These are phyloP conservation scores for Coremacera marginata DNA, from an alignment of 2,888 invertebrate species.

Conservation along the genomic window DNA sequence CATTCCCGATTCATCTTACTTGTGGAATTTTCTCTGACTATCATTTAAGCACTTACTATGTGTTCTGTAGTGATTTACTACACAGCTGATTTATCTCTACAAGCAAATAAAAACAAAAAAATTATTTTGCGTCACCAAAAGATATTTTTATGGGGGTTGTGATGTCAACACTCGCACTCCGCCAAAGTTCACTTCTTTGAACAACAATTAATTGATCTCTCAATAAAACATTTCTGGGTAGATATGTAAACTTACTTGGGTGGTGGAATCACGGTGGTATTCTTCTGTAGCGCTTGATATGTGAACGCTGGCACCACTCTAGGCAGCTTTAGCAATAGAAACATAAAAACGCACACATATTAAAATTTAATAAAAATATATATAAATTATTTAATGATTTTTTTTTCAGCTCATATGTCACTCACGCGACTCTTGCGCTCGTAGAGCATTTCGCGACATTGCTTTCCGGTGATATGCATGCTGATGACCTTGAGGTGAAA, in stretches of 20 bases:
- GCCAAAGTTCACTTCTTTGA: no score
- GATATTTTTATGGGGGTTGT: no score
- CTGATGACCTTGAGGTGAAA: neutral
- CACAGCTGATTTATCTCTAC: neutral
- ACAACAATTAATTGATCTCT: neutral
- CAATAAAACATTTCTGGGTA: neutral
- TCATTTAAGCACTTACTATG: no score
- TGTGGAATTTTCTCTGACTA: no score
- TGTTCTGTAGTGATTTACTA: no score
- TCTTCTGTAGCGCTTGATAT: slow-evolving; percentile 64
- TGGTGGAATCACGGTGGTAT: slow-evolving; percentile 64
- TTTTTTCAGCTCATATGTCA: neutral
- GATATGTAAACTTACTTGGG: slow-evolving; percentile 55
- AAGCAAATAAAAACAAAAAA: no score
- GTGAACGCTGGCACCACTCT: slow-evolving; percentile 66
- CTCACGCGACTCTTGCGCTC: slow-evolving; percentile 52
- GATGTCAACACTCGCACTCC: no score
- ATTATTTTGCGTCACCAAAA: no score
- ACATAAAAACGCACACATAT: neutral
- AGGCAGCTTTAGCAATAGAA: slow-evolving; percentile 47
- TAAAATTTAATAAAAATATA: neutral
- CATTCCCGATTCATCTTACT: no score
- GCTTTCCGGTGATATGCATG: slow-evolving; percentile 47
- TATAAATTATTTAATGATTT: neutral
- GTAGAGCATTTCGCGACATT: slow-evolving; percentile 51